Evolutionary conservation across 2,113 vertebrate genomes (phyloP).

Genomic region (Callocephalon fimbriatum): DNA sequence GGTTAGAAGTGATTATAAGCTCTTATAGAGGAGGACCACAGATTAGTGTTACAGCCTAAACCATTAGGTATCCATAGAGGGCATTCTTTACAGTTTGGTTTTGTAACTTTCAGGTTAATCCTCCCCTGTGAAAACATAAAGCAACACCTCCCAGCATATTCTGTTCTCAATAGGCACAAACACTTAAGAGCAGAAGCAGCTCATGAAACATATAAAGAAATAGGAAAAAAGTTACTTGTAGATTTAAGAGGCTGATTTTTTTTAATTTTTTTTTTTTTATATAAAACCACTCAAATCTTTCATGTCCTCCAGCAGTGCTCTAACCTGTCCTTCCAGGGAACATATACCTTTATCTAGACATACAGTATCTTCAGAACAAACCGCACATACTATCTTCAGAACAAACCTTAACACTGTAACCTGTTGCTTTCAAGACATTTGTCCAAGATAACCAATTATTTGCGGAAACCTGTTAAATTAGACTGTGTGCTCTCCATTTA

Average conservation of each 20-base stretch:
- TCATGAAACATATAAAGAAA: background rate
- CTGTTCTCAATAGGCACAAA: background rate
- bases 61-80: background rate
- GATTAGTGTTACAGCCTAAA: background rate
- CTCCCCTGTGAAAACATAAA: background rate
- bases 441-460: background rate
- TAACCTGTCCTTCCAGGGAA: background rate
- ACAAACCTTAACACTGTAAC: background rate
- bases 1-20: background rate
- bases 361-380: background rate
- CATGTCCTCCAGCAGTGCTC: background rate
- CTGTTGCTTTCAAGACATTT: background rate
- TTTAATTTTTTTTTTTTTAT: background rate
- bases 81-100: background rate
- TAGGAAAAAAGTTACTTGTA: background rate
- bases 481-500: background rate
- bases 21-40: fast-evolving
- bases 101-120: background rate
- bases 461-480: background rate
- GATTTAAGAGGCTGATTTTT: background rate
- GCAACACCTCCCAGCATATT: background rate
- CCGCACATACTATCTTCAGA: background rate
- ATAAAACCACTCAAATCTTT: background rate
- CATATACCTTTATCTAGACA: background rate
- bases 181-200: background rate